phyloP scores from a whole-genome alignment of 1,140 invertebrate genomes.

The Teleopsis dalmanni region DNA sequence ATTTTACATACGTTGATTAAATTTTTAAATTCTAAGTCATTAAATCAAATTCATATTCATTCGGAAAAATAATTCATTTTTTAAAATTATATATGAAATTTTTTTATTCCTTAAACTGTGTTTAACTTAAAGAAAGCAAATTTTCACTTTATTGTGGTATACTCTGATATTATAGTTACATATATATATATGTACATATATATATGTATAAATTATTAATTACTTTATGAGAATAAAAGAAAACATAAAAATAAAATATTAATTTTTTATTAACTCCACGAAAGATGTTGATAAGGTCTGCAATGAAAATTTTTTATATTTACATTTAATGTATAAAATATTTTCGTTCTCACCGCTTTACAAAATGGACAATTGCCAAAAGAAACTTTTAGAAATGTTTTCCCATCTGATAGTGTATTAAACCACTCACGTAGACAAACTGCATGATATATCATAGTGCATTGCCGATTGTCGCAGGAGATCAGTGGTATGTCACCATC shows the following conservation, averaged over 20 bases:
- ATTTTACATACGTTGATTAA: too few species aligned
- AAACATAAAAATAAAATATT: background rate
- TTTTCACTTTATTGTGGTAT: too few species aligned
- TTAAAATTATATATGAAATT: too few species aligned
- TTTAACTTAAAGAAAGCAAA: too few species aligned
- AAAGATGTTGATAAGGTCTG: conserved; percentile 33
- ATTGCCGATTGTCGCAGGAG: conserved; percentile 34
- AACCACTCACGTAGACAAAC: conserved; percentile 38
- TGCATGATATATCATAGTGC: conserved; percentile 35
- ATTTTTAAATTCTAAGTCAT: too few species aligned
- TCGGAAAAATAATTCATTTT: too few species aligned
- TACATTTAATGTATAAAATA: background rate
- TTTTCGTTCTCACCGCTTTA: conserved; percentile 25
- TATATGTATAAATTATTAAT: background rate
- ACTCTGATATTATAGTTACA: too few species aligned
- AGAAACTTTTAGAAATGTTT: conserved; percentile 30
- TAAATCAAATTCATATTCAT: too few species aligned
- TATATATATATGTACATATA: background rate
- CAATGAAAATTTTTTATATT: background rate
- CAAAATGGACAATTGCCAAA: conserved; percentile 39
- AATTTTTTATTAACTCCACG: conserved; percentile 7
- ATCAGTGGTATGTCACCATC: conserved; percentile 31
- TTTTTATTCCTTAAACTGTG: too few species aligned
- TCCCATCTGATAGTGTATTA: conserved; percentile 28
- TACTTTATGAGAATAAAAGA: background rate